These are phyloP conservation scores for Struthidea cinerea DNA, from an alignment of 2,113 vertebrate species.

Conservation along the genomic window DNA sequence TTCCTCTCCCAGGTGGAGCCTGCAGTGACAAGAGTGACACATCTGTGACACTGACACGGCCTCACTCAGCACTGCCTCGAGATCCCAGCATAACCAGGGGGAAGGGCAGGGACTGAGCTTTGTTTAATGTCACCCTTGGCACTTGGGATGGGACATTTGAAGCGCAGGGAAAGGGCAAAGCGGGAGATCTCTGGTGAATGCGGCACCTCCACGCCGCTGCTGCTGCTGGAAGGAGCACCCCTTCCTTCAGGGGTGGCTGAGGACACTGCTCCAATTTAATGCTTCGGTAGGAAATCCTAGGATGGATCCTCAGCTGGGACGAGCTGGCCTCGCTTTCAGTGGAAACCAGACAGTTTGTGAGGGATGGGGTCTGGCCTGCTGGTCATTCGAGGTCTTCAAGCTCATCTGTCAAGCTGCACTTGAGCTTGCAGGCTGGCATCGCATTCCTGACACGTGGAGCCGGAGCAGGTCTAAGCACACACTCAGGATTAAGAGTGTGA, in stretches of 20 bases:
- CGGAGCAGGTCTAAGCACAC: neutral
- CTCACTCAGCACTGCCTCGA: neutral
- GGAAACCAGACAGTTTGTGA: neutral
- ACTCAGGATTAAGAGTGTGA: neutral
- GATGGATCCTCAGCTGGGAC: neutral
- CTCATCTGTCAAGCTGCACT: neutral
- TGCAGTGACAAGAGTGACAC: neutral
- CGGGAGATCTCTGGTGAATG: neutral
- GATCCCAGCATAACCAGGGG: neutral
- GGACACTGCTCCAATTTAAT: neutral
- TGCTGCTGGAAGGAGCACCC: neutral
- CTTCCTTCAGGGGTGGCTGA: neutral
- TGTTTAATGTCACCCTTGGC: neutral
- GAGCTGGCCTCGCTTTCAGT: neutral
- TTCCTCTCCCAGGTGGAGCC: constrained; percentile 53
- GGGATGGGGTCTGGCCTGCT: neutral
- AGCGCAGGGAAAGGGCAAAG: neutral
- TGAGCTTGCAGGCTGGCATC: neutral
- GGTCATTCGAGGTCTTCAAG: neutral
- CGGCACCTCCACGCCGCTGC: neutral
- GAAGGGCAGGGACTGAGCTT: neutral
- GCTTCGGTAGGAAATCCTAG: neutral
- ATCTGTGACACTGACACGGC: neutral
- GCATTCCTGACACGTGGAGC: neutral
- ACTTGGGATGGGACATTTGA: accelerated